Evolutionary conservation across 2,797 vertebrate species (phyloP).

Genomic region (Paramormyrops hopkinsi): DNA sequence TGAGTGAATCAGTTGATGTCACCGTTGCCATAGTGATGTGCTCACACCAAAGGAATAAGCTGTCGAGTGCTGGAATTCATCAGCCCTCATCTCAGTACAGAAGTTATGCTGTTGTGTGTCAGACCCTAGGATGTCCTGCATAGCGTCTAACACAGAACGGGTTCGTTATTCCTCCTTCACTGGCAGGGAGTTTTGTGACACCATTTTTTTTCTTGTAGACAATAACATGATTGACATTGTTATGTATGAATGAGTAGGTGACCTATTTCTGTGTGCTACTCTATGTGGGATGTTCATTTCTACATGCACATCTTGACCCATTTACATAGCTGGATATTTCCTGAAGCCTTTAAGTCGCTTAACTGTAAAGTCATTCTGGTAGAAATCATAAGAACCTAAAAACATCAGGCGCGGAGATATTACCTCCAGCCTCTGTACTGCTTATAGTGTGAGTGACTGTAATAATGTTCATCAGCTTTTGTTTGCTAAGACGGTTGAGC

Average conservation of each 20-base stretch:
- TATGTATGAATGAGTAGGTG: not conserved
- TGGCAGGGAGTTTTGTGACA: not conserved
- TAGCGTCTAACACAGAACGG: not conserved
- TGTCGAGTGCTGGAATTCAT: constrained; percentile 2
- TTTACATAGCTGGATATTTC: not conserved
- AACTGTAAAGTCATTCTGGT: not conserved
- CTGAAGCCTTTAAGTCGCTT: not conserved
- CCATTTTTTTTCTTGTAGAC: not conserved
- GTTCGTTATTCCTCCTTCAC: not conserved
- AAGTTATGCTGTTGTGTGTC: not conserved
- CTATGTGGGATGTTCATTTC: not conserved
- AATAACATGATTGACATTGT: not conserved
- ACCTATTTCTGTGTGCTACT: not conserved
- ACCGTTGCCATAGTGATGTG: constrained; percentile 60
- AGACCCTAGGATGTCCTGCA: not conserved
- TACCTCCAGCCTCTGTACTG: not conserved
- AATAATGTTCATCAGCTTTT: not conserved
- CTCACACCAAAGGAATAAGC: constrained; percentile 37
- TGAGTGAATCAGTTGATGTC: constrained; percentile 28
- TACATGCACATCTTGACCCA: not conserved
- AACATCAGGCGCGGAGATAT: not conserved
- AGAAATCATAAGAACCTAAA: not conserved
- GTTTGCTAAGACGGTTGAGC: not conserved
- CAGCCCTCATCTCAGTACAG: not conserved
- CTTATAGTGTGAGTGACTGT: not conserved